phyloP scores from a whole-genome alignment of 2,797 vertebrate species.

The Crenichthys baileyi region DNA sequence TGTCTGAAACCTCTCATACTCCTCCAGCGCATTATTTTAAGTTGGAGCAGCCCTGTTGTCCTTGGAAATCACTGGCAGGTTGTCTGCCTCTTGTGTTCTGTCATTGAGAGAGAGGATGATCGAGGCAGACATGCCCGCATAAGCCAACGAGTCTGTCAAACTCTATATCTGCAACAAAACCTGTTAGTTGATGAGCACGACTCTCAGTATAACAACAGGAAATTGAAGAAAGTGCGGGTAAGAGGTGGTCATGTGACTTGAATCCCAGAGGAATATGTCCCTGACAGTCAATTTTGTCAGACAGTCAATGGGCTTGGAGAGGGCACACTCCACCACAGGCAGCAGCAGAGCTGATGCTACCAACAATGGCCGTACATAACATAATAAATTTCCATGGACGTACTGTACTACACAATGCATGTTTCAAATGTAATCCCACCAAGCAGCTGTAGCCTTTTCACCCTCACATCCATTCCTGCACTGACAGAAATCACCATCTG shows the following conservation, averaged over 20 bases:
- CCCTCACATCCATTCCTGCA: conserved; percentile 20
- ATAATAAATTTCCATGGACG: conserved; percentile 32
- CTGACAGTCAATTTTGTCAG: conserved; percentile 63
- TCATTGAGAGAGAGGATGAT: conserved; percentile 33
- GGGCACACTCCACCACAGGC: conserved; percentile 39
- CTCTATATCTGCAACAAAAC: conserved; percentile 51
- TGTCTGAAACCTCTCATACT: conserved; percentile 43
- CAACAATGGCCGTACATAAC: conserved; percentile 38
- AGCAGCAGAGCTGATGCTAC: conserved; percentile 41
- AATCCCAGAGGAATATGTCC: conserved; percentile 61
- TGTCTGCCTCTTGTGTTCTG: conserved; percentile 42
- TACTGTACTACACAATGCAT: conserved; percentile 9
- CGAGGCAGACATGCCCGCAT: conserved; percentile 36
- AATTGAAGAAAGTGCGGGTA: conserved; percentile 21
- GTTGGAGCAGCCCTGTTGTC: conserved; percentile 44
- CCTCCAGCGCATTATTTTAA: conserved; percentile 28
- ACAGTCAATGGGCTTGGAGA: conserved; percentile 51
- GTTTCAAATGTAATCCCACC: conserved; percentile 14
- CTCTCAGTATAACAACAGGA: conserved; percentile 48
- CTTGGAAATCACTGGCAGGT: conserved; percentile 53
- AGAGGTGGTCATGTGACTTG: conserved; percentile 47
- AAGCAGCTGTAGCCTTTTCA: conserved; percentile 20
- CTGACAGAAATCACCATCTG: conserved; percentile 11
- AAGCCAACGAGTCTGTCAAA: conserved; percentile 66
- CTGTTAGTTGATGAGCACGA: conserved; percentile 47